A percentile compares a stretch with the other conserved stretches of the same genome.
Evolutionary conservation across 2,797 vertebrate species (phyloP).

Genomic region (Coccyzus lansbergi): DNA sequence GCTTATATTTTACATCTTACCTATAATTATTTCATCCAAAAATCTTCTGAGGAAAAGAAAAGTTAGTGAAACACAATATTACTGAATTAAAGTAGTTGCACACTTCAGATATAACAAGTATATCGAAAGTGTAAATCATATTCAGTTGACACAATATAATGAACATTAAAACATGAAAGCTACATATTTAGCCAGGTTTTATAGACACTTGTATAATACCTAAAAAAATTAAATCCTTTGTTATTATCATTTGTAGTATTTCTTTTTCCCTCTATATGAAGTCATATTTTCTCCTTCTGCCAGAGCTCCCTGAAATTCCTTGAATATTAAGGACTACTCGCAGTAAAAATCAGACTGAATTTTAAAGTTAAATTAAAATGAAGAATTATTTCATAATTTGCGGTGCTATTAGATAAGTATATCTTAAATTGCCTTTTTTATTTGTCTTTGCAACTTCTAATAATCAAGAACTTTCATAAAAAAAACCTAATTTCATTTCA

Average conservation of each 20-base stretch:
- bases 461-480: neutral
- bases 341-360: neutral
- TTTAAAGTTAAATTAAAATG: neutral
- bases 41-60: neutral
- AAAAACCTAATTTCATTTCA: neutral
- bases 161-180: neutral
- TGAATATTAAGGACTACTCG: neutral
- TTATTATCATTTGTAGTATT: neutral
- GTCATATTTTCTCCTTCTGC: neutral
- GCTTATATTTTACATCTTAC: conserved; percentile 6
- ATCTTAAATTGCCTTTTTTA: neutral
- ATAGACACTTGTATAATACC: neutral
- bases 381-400: neutral
- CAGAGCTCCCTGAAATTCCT: neutral
- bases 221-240: neutral
- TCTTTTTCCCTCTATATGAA: neutral
- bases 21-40: conserved; percentile 28
- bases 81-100: neutral
- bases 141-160: neutral
- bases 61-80: neutral
- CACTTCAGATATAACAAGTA: neutral
- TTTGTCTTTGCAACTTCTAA: neutral
- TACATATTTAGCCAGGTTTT: neutral
- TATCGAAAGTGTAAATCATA: neutral
- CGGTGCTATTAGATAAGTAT: neutral